A percentile compares a stretch with the other conserved stretches of the same genome.
These are phyloP conservation scores for Mythimna loreyi DNA, from an alignment of 2,888 invertebrate genomes.

Conservation along the genomic window DNA sequence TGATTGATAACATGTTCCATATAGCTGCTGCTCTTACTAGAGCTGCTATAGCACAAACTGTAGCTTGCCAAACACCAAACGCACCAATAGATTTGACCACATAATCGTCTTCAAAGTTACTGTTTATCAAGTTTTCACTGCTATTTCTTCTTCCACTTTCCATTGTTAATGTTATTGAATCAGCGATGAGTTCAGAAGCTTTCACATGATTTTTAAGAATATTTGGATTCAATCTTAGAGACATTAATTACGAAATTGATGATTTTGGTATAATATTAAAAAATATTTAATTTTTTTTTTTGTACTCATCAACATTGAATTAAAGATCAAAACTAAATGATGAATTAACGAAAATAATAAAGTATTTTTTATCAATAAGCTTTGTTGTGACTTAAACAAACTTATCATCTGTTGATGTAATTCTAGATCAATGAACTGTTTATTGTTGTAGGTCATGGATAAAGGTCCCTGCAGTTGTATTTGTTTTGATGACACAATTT, in stretches of 20 bases:
- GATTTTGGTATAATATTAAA: no score
- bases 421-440: slow-evolving; percentile 50
- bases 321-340: slow-evolving; percentile 32
- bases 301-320: slow-evolving; percentile 34
- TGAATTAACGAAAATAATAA: slow-evolving; percentile 23
- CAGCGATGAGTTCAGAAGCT: slow-evolving; percentile 1
- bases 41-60: slow-evolving; percentile 66
- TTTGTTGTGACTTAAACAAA: slow-evolving; percentile 31
- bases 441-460: slow-evolving; percentile 56
- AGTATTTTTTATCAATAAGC: slow-evolving; percentile 17
- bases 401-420: slow-evolving; percentile 49
- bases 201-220: slow-evolving; percentile 28
- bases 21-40: slow-evolving; percentile 71
- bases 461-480: slow-evolving; percentile 8
- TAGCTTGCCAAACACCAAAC: slow-evolving; percentile 77
- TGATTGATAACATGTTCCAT: slow-evolving; percentile 75
- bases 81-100: slow-evolving; percentile 75
- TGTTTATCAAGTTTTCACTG: slow-evolving; percentile 52
- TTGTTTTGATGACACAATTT: slow-evolving; percentile 38
- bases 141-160: slow-evolving; percentile 43
- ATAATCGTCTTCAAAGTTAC: slow-evolving; percentile 71
- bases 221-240: slow-evolving; percentile 33
- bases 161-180: slow-evolving; percentile 56
- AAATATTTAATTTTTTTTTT: background rate
- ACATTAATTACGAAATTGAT: slow-evolving; percentile 20